Conservation (phyloP, 2,113 vertebrate genomes). For the Ramphastos sulfuratus region DNA sequence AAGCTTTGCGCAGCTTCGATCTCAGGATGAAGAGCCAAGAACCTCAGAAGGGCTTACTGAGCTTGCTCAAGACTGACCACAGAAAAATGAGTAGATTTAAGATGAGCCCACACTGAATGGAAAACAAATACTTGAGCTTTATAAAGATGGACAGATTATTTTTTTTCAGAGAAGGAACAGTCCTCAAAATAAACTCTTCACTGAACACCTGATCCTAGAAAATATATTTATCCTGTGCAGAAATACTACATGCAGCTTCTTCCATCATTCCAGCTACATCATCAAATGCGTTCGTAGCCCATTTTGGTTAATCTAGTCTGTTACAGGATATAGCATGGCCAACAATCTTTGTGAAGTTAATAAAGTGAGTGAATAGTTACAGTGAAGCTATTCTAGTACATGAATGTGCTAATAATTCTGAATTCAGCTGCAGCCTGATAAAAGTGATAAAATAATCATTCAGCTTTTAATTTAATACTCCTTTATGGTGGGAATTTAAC, state of each 20-base stretch:
- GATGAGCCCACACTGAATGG: background rate
- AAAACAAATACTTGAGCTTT: background rate
- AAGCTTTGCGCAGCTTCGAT: too few relatives aligned
- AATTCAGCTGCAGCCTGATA: background rate
- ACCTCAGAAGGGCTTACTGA: background rate
- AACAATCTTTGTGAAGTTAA: background rate
- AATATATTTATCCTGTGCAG: background rate
- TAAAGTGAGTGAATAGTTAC: background rate
- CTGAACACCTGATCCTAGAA: background rate
- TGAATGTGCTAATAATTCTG: background rate
- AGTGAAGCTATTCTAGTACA: background rate
- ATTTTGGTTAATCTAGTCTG: background rate
- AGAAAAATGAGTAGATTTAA: background rate
- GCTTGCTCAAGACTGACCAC: background rate
- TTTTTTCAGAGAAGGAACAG: background rate
- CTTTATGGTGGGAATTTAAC: background rate
- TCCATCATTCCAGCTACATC: background rate
- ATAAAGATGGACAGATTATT: background rate
- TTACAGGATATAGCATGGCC: background rate
- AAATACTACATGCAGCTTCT: background rate
- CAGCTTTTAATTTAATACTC: background rate
- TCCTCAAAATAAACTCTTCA: background rate
- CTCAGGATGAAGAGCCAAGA: background rate
- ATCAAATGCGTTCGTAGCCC: background rate
- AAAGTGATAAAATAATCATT: background rate